phyloP scores from a whole-genome alignment of 2,797 vertebrate genomes.

The Enoplosus armatus region DNA sequence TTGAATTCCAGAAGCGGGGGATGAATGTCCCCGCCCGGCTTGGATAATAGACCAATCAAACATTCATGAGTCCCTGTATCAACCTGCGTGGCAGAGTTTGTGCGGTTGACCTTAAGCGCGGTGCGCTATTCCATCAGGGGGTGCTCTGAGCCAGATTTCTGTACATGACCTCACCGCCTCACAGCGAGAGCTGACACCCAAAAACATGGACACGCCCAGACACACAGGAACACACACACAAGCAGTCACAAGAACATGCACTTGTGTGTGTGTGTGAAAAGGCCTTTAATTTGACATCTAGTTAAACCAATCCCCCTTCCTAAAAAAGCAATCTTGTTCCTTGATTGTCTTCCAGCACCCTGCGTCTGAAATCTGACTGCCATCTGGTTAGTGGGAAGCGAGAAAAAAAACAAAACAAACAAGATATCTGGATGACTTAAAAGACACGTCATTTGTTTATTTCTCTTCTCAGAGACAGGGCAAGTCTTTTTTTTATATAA shows the following conservation, averaged over 20 bases:
- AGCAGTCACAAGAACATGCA: constrained; percentile 21
- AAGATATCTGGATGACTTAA: constrained; percentile 72
- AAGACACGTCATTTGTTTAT: constrained; percentile 69
- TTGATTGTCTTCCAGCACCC: constrained; percentile 83
- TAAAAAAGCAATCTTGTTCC: constrained; percentile 82
- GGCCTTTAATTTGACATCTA: constrained; percentile 78
- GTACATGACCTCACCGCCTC: constrained; percentile 68
- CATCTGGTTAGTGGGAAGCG: constrained; percentile 80
- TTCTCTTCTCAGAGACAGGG: constrained; percentile 44
- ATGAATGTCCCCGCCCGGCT: constrained; percentile 62
- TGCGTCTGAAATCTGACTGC: constrained; percentile 81
- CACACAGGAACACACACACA: constrained; percentile 28
- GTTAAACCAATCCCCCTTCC: constrained; percentile 76
- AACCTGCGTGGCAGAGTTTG: constrained; percentile 63
- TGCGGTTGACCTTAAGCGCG: constrained; percentile 61
- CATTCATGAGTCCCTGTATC: constrained; percentile 75
- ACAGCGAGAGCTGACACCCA: constrained; percentile 43
- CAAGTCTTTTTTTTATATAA: not conserved
- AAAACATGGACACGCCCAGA: constrained; percentile 47
- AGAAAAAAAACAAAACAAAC: constrained; percentile 37
- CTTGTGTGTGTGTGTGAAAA: constrained; percentile 37
- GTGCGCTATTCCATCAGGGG: constrained; percentile 60
- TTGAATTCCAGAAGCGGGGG: constrained; percentile 69
- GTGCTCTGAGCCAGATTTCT: constrained; percentile 63
- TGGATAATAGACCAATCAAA: constrained; percentile 81